Conservation (phyloP, 2,113 vertebrate species). For the Silurus meridionalis region DNA sequence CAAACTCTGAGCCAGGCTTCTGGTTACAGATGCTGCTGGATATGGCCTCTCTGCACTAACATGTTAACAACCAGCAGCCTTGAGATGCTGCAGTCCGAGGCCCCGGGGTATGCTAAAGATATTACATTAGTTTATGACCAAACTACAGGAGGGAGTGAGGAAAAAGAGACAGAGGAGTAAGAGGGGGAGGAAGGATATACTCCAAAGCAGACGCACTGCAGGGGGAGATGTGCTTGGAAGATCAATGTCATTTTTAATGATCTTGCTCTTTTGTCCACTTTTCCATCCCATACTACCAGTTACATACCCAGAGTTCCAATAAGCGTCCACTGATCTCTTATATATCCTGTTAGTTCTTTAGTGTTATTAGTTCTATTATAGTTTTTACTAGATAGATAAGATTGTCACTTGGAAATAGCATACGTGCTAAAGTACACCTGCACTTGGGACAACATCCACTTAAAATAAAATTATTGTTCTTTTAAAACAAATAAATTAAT, state of each 20-base stretch:
- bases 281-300: constrained; percentile 38
- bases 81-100: constrained; percentile 56
- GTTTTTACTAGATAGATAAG: constrained; percentile 1
- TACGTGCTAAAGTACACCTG: neutral
- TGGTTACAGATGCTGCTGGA: constrained; percentile 51
- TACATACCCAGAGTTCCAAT: constrained; percentile 28
- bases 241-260: constrained; percentile 46
- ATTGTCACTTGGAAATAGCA: constrained; percentile 16
- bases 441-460: neutral
- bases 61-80: constrained; percentile 58
- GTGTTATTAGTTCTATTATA: neutral
- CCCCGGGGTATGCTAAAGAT: constrained; percentile 65
- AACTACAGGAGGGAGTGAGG: constrained; percentile 58
- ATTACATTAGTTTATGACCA: constrained; percentile 68
- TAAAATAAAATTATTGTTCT: constrained; percentile 1
- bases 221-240: constrained; percentile 48
- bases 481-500: neutral
- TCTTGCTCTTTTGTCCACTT: constrained; percentile 26
- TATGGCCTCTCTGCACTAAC: constrained; percentile 49
- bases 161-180: constrained; percentile 56
- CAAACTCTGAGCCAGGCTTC: constrained; percentile 30
- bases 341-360: neutral
- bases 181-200: constrained; percentile 51
- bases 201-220: constrained; percentile 53
- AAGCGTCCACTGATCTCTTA: neutral